Percentiles rank a stretch among this genome's conserved stretches.
These are phyloP conservation scores for Drosophila quinaria DNA, from an alignment of 2,888 invertebrate species.

Conservation along the genomic window DNA sequence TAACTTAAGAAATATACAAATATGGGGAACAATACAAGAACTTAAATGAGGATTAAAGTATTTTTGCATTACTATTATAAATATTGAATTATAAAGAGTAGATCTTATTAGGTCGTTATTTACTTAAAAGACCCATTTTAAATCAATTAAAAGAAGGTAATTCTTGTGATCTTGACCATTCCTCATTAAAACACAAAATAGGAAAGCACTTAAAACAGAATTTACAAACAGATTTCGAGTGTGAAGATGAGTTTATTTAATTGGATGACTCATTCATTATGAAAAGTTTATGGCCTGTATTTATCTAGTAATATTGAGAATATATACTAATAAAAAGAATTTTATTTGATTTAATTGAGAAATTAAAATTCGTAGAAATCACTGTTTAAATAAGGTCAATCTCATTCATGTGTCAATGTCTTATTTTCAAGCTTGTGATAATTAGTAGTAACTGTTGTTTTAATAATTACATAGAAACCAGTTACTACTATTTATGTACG, in stretches of 20 bases:
- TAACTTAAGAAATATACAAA: too few species aligned
- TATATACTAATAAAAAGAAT: background rate
- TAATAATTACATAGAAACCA: background rate
- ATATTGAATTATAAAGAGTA: too few species aligned
- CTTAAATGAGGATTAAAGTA: too few species aligned
- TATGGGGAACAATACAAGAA: too few species aligned
- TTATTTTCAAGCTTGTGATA: background rate
- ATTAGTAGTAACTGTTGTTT: conserved; percentile 3
- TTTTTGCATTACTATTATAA: too few species aligned
- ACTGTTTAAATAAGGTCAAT: background rate
- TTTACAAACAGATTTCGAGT: conserved; percentile 11
- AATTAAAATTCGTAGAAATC: conserved; percentile 2
- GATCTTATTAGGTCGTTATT: background rate
- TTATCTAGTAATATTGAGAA: conserved; percentile 5
- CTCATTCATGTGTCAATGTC: background rate
- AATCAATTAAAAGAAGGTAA: background rate
- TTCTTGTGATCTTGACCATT: background rate
- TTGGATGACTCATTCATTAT: conserved; percentile 25
- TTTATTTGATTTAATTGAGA: conserved; percentile 7
- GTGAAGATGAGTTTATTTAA: background rate
- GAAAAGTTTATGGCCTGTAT: background rate
- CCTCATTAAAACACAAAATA: background rate
- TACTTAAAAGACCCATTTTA: background rate
- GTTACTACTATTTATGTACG: background rate
- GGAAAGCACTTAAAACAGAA: conserved; percentile 14